Conservation (phyloP, 1,140 invertebrate species). For the Lepidurus apus region DNA sequence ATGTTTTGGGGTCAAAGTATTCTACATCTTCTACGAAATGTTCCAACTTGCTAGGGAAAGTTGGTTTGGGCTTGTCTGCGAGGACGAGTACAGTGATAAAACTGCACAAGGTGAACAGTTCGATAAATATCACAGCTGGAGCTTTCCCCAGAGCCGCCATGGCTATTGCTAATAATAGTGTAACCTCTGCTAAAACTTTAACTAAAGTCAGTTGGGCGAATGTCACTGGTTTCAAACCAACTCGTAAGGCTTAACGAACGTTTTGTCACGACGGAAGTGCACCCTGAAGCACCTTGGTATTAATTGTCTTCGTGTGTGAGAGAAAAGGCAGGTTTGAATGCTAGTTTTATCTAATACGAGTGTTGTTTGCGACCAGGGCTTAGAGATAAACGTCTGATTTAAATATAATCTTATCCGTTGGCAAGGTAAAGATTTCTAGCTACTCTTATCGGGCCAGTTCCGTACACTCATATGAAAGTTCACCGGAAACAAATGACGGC, state of each 20-base stretch:
- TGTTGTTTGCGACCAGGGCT: not conserved
- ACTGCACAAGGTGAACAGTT: not conserved
- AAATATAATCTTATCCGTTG: constrained; percentile 1
- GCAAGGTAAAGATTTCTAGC: constrained; percentile 9
- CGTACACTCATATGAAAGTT: not conserved
- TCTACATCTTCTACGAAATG: constrained; percentile 1
- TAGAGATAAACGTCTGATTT: constrained; percentile 3
- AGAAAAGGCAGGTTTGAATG: not conserved
- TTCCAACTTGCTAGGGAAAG: not conserved
- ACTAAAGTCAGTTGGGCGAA: too few species aligned
- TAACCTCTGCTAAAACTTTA: too few species aligned
- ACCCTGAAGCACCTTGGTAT: not conserved
- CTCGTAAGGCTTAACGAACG: too few species aligned
- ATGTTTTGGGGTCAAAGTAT: not conserved
- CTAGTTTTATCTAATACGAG: constrained; percentile 6
- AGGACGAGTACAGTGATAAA: not conserved
- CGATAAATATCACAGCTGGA: not conserved
- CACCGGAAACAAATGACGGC: not conserved
- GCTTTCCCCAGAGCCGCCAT: not conserved
- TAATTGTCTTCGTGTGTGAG: not conserved
- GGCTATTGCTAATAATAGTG: not conserved
- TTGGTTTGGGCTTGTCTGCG: not conserved
- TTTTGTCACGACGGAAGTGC: not conserved
- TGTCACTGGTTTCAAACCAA: too few species aligned
- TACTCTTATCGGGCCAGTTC: not conserved